Evolutionary conservation across 2,113 vertebrate genomes (phyloP), one percentile per base, ranked within the genome.

Genomic region (Bubo blakistoni): DNA sequence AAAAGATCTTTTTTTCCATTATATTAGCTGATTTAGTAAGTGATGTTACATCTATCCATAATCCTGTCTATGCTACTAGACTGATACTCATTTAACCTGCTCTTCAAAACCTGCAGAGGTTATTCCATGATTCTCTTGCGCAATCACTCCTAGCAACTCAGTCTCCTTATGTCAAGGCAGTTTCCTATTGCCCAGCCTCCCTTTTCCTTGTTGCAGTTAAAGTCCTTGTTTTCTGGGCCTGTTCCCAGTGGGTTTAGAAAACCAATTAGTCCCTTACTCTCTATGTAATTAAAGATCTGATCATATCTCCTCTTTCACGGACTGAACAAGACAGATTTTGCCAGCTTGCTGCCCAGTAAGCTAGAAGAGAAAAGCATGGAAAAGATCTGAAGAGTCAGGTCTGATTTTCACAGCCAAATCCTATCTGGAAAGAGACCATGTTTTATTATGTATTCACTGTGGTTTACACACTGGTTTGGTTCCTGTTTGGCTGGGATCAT

Each of bases 401-500:
- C n/a, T 72, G 59, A 24, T 80, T 96, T 79, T 82, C 49, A 65
- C 46, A 94, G 84, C 54, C 62, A 96, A 90, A 54, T 8, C 17
- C 2, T 24, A 9, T 29, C 42, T 72, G 71, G 55, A 74, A 96
- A 70, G 47, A 52, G 54, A 27, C 4, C 42, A 22, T 26, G 32
- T 54, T 92, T 94, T 63, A 62, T 90, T 49, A 70, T 36, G 62
- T 24, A 32, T 27, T 88, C 85, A 52, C 79, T 2, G 2, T 21
- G 51, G 52, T 82, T 84, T 69, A 59, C 58, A 65, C 26, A 16
- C n/a, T 42, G 59, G 18, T 81, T 73, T 49, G 49, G 38, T 96
- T 95, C 92, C 88, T 89, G 61, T 73, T 92, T 94, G 94, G 81
- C 94, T 70, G 66, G 32, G 92, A 88, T 77, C 54, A 4, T 38